These are phyloP conservation scores for Hedychridium roseum DNA, from an alignment of 2,888 invertebrate genomes.

Conservation along the genomic window DNA sequence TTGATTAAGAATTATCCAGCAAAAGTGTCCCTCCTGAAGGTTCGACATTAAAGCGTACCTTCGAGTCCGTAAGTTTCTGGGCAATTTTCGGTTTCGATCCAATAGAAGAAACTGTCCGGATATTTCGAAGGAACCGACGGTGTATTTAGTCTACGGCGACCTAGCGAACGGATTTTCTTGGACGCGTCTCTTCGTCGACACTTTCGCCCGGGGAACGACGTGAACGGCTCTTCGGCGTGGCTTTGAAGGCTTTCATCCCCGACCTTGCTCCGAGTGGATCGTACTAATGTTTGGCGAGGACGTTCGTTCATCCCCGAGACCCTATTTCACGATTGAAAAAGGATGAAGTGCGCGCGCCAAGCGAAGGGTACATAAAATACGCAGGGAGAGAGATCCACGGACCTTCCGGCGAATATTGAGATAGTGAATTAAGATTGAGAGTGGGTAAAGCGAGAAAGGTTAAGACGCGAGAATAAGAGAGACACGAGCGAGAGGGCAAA, in stretches of 20 bases:
- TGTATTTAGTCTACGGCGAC: too few relatives aligned
- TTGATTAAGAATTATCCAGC: too few relatives aligned
- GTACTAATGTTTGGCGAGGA: constrained; percentile 33
- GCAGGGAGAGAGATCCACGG: too few relatives aligned
- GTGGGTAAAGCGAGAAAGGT: too few relatives aligned
- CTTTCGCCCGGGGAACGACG: background rate
- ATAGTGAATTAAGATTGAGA: too few relatives aligned
- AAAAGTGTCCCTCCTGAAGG: too few relatives aligned
- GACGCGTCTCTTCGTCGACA: background rate
- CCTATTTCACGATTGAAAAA: constrained; percentile 30
- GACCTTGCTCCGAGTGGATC: constrained; percentile 2
- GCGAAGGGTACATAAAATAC: too few relatives aligned
- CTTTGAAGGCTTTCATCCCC: background rate
- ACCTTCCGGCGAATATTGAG: too few relatives aligned
- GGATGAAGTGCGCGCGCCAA: constrained; percentile 16
- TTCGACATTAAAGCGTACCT: too few relatives aligned
- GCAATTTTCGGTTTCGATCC: background rate
- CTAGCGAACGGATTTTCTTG: too few relatives aligned
- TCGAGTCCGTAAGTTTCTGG: too few relatives aligned
- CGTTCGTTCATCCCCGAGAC: constrained; percentile 35
- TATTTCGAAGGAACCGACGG: background rate
- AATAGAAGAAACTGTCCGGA: background rate
- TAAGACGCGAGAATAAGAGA: too few relatives aligned
- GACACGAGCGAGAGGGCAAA: constrained; percentile 8
- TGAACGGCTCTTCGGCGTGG: background rate